Base-by-base conservation (phyloP, 2,888 invertebrate species). In the Zele albiditarsus region DNA sequence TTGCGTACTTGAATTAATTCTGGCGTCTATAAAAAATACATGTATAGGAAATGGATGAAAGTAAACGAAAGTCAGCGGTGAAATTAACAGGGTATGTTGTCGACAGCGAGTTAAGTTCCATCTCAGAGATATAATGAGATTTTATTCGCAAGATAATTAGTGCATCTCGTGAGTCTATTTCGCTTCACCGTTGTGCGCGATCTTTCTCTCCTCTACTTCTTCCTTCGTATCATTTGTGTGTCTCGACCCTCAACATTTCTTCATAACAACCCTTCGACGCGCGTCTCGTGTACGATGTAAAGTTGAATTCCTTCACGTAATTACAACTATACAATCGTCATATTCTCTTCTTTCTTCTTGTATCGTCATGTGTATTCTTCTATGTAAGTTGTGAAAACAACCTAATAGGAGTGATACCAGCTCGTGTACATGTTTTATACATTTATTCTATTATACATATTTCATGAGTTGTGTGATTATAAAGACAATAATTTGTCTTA, bases 141-240 rank as follows among this genome's bases (percentile, higher is more conserved):
- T 81, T 81, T 80, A 80, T 81, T 78, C 80, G 80, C 62, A 79
- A 82, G 82, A 84, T 84, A 84, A 85, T 84, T 84, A 85, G 84
- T 84, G 83, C 82, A 81, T 84, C 84, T 84, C 82, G 77, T 80
- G 81, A 83, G 79, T 82, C 78, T 73, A 73, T 77, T 75, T 67
- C 63, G 53, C 63, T 66, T 67, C 70, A 65, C 71, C 68, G 73
- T 76, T 71, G 12, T 38, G 12, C 12, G 12, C 12, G 38, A 58
- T 73, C 73, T 66, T 65, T 68, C 75, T 25, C 58, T 63, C 71
- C 38, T 74, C 62, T 73, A 68, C 70, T 60, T 71, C 76, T 38
- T 49, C 62, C 69, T 38, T 74, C 62, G 12, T 14, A 42, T 71
- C 25, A 60, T 46, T 42, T 16, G 57, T 65, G 57, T 49, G 28